Evolutionary conservation across 1,140 invertebrate genomes (phyloP).

Genomic region (Adoxophyes honmai): DNA sequence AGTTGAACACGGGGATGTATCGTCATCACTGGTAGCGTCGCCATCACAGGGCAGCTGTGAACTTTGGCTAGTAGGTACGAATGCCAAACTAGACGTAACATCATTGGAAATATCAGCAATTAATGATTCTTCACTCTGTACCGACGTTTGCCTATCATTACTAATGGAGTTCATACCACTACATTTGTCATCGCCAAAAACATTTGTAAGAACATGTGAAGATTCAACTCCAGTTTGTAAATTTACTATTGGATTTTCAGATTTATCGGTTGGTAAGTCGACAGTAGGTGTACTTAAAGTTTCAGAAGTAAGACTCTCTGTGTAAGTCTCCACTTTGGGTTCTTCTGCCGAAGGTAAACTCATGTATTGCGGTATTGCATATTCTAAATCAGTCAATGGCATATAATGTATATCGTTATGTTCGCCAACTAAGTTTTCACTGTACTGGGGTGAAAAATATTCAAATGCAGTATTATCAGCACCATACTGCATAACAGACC

Average conservation of each 20-base stretch:
- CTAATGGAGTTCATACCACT: constrained; percentile 31
- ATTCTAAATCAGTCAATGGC: constrained; percentile 61
- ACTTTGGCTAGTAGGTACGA: constrained; percentile 63
- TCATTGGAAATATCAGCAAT: constrained; percentile 67
- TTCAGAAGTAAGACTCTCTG: constrained; percentile 25
- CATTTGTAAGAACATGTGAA: constrained; percentile 9
- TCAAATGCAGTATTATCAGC: constrained; percentile 48
- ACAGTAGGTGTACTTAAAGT: constrained; percentile 21
- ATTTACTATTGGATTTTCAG: neutral
- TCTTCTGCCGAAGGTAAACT: constrained; percentile 50
- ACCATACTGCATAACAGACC: constrained; percentile 46
- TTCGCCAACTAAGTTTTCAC: constrained; percentile 37
- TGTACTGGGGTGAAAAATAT: constrained; percentile 56
- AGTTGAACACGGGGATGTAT: constrained; percentile 65
- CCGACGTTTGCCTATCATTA: constrained; percentile 42
- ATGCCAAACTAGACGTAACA: constrained; percentile 67
- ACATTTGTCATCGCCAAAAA: constrained; percentile 39
- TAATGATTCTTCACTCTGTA: constrained; percentile 55
- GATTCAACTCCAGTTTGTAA: neutral
- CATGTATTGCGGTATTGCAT: constrained; percentile 61
- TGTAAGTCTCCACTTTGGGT: constrained; percentile 34
- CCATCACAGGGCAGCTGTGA: constrained; percentile 41
- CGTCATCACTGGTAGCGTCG: constrained; percentile 65
- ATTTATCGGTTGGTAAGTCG: constrained; percentile 11
- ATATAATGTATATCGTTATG: constrained; percentile 62